Evolutionary conservation across 2,113 vertebrate species (phyloP), one percentile per base, ranked within the genome.

Genomic region (Macheiramphus alcinus): DNA sequence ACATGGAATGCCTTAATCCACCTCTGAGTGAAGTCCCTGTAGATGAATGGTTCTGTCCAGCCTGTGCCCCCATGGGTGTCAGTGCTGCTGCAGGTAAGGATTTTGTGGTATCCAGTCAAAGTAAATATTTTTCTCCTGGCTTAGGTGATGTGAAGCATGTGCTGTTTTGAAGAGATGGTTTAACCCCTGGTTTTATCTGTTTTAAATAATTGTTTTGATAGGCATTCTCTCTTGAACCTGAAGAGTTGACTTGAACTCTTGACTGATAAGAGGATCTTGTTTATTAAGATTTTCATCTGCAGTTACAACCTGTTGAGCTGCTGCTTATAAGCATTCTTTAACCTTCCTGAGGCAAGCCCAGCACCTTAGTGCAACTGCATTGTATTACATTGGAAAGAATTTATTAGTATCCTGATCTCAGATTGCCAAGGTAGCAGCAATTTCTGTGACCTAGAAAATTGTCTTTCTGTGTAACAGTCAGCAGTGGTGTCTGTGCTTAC

Each of bases 31-130:
- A 99, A 90, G 98, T 99, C 65, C 99, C 99, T 34, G 99, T 99
- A 16, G 98, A 99, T 56, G 99, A 99, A 88, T 99, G 99, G 99
- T 99, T 99, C 97, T 99, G 99, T 87, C 99, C 99, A 0, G 98
- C 98, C 58, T 99, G 99, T 94, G 96, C 52, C 13, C 96, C 96
- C 97, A 94, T 97, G 98, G 67, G 32, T 61, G 40, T 75, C 21
- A 72, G 67, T 83, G 55, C 45, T 71, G 80, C 88, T 85, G 92
- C 88, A 79, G 98, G 98, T 97, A 94, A 97, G 61, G 56, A 13
- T 31, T 93, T 74, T 0, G 0, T 72, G 34, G 61, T 83, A 38
- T 76, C 59, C 55, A 21, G 32, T 85, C n/a, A 16, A 65, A 86
- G 65, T 59, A 61, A 67, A 32, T 84, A 11, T 80, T 90, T 83